Conservation (phyloP, 2,113 vertebrate genomes). For the Crotalus helleri region DNA sequence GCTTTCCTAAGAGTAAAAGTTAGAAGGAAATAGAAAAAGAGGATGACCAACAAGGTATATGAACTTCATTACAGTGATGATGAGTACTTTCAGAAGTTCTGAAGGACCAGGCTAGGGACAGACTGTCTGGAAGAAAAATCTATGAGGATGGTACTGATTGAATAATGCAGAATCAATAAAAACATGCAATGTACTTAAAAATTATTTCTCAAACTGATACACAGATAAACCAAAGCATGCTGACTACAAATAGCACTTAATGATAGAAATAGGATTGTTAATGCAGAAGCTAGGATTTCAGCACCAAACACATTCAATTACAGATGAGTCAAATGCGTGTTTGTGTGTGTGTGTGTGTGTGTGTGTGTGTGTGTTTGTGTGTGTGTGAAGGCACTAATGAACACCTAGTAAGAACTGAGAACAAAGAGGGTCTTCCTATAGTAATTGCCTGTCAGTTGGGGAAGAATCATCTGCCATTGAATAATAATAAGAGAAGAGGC, state of each 20-base stretch:
- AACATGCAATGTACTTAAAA: neutral
- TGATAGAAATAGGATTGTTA: neutral
- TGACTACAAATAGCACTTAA: neutral
- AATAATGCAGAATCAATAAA: neutral
- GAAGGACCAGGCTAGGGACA: neutral
- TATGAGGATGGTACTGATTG: neutral
- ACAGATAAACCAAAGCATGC: neutral
- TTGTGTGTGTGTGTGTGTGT: neutral
- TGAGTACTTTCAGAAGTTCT: neutral
- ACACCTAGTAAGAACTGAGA: neutral
- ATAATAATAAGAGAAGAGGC: neutral
- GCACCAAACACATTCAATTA: neutral
- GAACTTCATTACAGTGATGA: neutral
- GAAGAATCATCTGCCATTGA: neutral
- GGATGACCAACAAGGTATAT: neutral
- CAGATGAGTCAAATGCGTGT: neutral
- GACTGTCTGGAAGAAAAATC: neutral
- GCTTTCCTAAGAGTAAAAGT: neutral
- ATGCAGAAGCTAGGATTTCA: neutral
- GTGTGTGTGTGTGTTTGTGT: neutral
- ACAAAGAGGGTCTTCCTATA: neutral
- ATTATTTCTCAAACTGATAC: neutral
- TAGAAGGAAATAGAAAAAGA: neutral
- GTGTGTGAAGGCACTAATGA: neutral
- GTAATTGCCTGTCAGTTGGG: neutral